Evolutionary conservation across 2,113 vertebrate genomes (phyloP), one percentile per base, ranked within the genome.

Genomic region (Dolichallabes microphthalmus): DNA sequence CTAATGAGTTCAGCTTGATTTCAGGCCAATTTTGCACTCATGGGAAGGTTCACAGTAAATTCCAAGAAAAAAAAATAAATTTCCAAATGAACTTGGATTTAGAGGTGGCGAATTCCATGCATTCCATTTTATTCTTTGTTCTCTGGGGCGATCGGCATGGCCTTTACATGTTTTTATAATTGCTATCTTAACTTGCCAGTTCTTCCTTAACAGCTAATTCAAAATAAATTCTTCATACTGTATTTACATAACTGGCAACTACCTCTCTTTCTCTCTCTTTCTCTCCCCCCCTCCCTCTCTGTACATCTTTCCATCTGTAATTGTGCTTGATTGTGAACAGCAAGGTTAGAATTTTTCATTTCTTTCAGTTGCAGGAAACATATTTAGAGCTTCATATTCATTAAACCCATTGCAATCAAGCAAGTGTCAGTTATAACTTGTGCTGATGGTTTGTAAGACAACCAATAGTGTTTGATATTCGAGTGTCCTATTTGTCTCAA

Each of bases 181-280:
- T 88, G 85, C 88, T 94, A 93, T 93, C 92, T 90, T 88, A 87
- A 81, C 87, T 82, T 61, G 12, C 17, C 92, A 93, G 90, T 88
- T 93, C 91, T 94, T 93, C 91, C 92, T 92, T 86, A 27, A 57
- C 85, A 45, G 84, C 88, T 88, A 81, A 86, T 87, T 91, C 88
- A 39, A 75, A 27, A 50, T 87, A 80, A 84, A 87, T 85, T 73
- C 85, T 82, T 82, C 74, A 82, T 89, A 45, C 45, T 45, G 45
- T 45, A 22, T 32, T 78, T 58, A 88, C 11, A 61, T 52, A 86
- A 86, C 39, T 81, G 82, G 85, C 83, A 77, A 73, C 80, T 88
- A 85, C 53, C 55, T 30, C 11, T 45, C 2, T 45, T 53, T 60
- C 4, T 57, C n/a, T 60, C 25, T 12, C 53, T 58, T 20, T 71